Percentiles rank a stretch among this genome's conserved stretches.
Conservation (phyloP, 2,113 vertebrate species). For the Reinhardtius hippoglossoides region DNA sequence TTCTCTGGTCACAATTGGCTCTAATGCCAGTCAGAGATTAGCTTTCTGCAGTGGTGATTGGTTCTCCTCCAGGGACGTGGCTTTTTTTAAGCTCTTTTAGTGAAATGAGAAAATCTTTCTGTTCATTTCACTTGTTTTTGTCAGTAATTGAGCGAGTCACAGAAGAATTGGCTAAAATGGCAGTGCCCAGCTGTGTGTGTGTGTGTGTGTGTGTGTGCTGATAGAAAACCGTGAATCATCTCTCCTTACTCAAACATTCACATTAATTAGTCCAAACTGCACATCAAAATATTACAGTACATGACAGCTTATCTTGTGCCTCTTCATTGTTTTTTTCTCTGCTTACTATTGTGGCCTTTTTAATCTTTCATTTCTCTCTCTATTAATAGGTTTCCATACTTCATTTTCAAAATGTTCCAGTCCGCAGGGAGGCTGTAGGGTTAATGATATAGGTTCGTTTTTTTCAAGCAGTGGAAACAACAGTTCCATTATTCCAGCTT, state of each 20-base stretch:
- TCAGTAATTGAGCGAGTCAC: slow-evolving; percentile 47
- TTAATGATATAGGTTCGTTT: slow-evolving; percentile 16
- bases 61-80: slow-evolving; percentile 41
- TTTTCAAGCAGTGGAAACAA: slow-evolving; percentile 16
- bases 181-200: slow-evolving; percentile 29
- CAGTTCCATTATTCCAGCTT: neutral
- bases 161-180: slow-evolving; percentile 24
- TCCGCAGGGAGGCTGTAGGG: neutral
- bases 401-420: neutral
- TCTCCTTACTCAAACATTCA: slow-evolving; percentile 21
- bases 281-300: slow-evolving; percentile 22
- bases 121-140: slow-evolving; percentile 58
- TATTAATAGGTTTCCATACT: neutral
- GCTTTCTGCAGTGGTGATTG: slow-evolving; percentile 46
- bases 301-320: neutral
- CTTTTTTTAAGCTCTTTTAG: slow-evolving; percentile 48
- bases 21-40: slow-evolving; percentile 44
- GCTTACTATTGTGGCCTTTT: neutral
- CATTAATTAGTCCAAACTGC: slow-evolving; percentile 39
- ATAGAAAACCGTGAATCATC: slow-evolving; percentile 3
- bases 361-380: slow-evolving; percentile 4
- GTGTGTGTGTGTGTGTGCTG: neutral
- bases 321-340: neutral
- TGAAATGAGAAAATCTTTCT: slow-evolving; percentile 57
- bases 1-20: slow-evolving; percentile 38